These are phyloP conservation scores for Megaceryle alcyon DNA, from an alignment of 2,797 vertebrate genomes.

Conservation along the genomic window DNA sequence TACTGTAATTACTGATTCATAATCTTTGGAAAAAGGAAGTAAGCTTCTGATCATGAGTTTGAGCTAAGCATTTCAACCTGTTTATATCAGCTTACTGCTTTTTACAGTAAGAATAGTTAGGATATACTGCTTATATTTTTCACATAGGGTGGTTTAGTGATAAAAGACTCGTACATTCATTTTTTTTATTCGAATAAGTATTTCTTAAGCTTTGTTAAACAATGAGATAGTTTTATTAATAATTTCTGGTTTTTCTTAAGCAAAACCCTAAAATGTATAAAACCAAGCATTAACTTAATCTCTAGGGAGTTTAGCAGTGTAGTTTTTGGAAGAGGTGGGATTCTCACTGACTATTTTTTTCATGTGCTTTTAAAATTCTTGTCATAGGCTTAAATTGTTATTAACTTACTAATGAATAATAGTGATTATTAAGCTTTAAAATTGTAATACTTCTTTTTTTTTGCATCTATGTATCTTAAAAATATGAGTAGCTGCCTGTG, in stretches of 20 bases:
- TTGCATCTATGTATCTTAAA: not conserved
- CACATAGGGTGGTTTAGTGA: not conserved
- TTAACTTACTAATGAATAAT: not conserved
- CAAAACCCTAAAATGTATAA: not conserved
- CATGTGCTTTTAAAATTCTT: not conserved
- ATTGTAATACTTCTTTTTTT: not conserved
- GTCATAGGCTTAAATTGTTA: not conserved
- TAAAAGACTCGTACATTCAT: not conserved
- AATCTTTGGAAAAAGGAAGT: slow-evolving; percentile 3
- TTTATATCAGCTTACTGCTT: not conserved
- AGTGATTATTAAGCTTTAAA: not conserved
- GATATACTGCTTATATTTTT: not conserved
- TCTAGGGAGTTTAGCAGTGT: not conserved
- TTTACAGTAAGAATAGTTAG: not conserved
- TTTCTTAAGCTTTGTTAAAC: not conserved
- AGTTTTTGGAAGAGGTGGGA: not conserved
- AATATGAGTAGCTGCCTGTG: not conserved
- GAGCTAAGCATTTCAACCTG: not conserved
- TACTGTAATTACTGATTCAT: slow-evolving; percentile 13
- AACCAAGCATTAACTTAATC: not conserved
- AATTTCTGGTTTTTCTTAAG: not conserved
- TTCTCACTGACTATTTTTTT: not conserved
- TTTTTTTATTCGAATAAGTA: not conserved
- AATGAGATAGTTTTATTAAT: not conserved
- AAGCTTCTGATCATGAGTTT: not conserved